A percentile compares a stretch with the other conserved stretches of the same genome.
Conservation (phyloP, 2,888 invertebrate species). For the Apantesis nais region DNA sequence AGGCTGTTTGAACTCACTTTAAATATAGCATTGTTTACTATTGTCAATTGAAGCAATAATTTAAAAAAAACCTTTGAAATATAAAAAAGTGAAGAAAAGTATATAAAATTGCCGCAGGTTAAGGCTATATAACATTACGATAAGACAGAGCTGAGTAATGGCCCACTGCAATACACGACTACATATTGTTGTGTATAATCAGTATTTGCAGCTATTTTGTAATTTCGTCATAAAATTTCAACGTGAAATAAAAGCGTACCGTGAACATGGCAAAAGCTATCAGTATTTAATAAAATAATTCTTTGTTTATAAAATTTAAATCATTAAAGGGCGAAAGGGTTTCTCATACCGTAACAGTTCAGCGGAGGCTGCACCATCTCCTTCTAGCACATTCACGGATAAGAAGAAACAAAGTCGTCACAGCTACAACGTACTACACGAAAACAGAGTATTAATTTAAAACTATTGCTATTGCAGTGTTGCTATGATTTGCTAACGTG, state of each 20-base stretch:
- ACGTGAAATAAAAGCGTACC: too few relatives aligned
- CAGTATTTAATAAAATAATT: background rate
- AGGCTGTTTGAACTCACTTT: background rate
- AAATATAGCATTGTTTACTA: background rate
- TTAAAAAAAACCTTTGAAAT: background rate
- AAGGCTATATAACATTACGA: too few relatives aligned
- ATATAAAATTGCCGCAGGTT: too few relatives aligned
- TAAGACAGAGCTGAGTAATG: too few relatives aligned
- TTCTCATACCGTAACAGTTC: background rate
- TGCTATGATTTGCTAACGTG: slow-evolving; percentile 48
- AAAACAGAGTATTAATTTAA: slow-evolving; percentile 52
- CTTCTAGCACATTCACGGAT: background rate
- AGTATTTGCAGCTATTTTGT: too few relatives aligned
- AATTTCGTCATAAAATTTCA: too few relatives aligned
- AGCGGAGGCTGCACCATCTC: background rate
- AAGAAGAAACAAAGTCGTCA: slow-evolving; percentile 36
- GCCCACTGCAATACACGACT: too few relatives aligned
- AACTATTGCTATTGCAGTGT: slow-evolving; percentile 75
- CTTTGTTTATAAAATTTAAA: background rate
- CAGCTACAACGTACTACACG: slow-evolving; percentile 48
- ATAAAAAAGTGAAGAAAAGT: too few relatives aligned
- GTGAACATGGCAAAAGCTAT: too few relatives aligned
- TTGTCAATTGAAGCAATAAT: background rate
- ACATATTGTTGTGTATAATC: too few relatives aligned
- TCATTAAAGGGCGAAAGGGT: background rate